phyloP scores from a whole-genome alignment of 2,113 vertebrate genomes.

The Cynopterus brachyotis region DNA sequence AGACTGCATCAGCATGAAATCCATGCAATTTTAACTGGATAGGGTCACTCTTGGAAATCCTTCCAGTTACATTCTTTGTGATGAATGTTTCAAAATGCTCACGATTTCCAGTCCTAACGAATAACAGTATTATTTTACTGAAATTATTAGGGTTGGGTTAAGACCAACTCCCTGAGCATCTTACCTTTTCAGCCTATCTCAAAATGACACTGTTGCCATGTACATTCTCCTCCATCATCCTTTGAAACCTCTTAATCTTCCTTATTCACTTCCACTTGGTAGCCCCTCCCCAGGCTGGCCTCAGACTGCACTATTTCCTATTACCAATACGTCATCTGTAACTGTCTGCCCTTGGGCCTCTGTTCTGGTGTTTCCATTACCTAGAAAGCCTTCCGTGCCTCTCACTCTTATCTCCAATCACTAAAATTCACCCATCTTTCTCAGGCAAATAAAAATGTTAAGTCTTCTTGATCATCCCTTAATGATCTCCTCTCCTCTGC shows the following conservation, averaged over 20 bases:
- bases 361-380: too few species aligned
- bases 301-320: not conserved
- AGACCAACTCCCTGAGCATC: not conserved
- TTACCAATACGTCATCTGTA: not conserved
- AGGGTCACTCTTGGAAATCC: not conserved
- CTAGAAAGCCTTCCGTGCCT: not conserved
- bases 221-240: not conserved
- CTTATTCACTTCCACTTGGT: not conserved
- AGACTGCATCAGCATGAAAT: not conserved
- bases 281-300: not conserved
- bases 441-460: not conserved
- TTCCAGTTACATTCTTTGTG: not conserved
- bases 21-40: not conserved
- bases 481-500: rapidly evolving
- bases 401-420: not conserved
- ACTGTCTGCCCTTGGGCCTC: not conserved
- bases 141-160: not conserved
- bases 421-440: not conserved
- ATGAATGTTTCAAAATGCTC: not conserved
- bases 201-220: not conserved
- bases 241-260: not conserved
- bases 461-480: not conserved
- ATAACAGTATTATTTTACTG: not conserved
- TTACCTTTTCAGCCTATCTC: not conserved
- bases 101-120: not conserved